These are phyloP conservation scores for Thamnophis elegans DNA, from an alignment of 2,797 vertebrate species.

Conservation along the genomic window DNA sequence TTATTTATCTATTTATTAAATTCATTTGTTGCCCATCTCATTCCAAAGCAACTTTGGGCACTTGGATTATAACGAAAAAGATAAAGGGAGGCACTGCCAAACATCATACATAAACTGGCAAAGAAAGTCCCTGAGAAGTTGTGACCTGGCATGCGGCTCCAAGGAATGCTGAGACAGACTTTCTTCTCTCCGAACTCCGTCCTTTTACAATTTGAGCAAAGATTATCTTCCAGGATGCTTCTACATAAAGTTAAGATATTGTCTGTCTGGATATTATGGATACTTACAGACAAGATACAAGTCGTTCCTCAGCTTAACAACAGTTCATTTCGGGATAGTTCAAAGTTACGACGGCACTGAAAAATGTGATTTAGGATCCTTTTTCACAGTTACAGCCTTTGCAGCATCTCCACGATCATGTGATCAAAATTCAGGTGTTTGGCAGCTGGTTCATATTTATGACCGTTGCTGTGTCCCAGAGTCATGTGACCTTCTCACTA, in stretches of 20 bases:
- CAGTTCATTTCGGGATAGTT: neutral
- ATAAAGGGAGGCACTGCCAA: neutral
- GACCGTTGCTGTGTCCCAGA: neutral
- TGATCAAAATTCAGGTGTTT: neutral
- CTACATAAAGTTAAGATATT: neutral
- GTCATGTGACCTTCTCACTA: neutral
- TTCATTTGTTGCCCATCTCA: neutral
- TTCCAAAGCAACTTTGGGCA: neutral
- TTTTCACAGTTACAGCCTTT: neutral
- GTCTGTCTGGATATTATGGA: neutral
- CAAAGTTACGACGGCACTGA: neutral
- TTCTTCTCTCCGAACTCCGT: neutral
- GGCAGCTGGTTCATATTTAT: neutral
- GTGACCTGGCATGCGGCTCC: accelerated
- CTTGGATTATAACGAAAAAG: neutral
- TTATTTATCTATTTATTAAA: neutral
- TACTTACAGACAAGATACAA: neutral
- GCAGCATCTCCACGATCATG: neutral
- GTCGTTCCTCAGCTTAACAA: neutral
- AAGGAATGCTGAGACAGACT: neutral
- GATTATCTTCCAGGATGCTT: neutral
- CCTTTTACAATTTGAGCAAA: neutral
- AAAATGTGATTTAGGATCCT: neutral
- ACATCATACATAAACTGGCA: neutral
- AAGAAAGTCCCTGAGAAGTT: neutral